phyloP scores from a whole-genome alignment of 2,113 vertebrate species.

The pig (Sus scrofa) region T2T-Sscrofa CM000825.6:48365001-48365500 shows the following conservation, averaged over 20 bases:
- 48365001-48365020: fast-evolving
- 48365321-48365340: too few species aligned
- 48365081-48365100: not conserved
- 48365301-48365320: too few species aligned
- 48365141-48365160: too few species aligned
- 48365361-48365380: too few species aligned
- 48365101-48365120: fast-evolving
- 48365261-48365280: not conserved
- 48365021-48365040: fast-evolving
- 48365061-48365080: not conserved
- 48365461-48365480: not conserved
- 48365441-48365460: not conserved
- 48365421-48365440: not conserved
- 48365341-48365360: too few species aligned
- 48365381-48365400: too few species aligned
- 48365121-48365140: fast-evolving
- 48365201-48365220: not conserved
- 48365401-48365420: too few species aligned
- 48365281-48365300: not conserved
- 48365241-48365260: not conserved
- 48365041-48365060: fast-evolving
- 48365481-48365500: not conserved
- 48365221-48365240: not conserved
- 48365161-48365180: too few species aligned
- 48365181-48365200: not conserved